phyloP scores from a whole-genome alignment of 2,797 vertebrate genomes.

The Enteromius radiatus region DNA sequence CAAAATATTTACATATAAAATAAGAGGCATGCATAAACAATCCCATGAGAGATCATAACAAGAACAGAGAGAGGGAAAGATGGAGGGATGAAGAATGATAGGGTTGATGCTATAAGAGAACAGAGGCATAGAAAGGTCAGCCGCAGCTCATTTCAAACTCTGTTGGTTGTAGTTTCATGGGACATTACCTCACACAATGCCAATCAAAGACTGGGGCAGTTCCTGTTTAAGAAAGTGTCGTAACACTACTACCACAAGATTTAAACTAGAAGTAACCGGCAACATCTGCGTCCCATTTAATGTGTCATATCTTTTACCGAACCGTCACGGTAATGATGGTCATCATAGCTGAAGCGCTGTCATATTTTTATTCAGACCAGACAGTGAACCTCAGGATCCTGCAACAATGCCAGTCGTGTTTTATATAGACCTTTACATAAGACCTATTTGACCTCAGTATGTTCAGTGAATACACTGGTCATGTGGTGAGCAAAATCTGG shows the following conservation, averaged over 20 bases:
- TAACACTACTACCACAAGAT: slow-evolving; percentile 37
- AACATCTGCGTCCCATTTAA: slow-evolving; percentile 51
- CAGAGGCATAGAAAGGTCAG: slow-evolving; percentile 1
- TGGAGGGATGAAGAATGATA: background rate
- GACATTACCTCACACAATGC: slow-evolving; percentile 40
- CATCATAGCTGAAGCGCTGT: slow-evolving; percentile 28
- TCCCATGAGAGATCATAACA: slow-evolving; percentile 45
- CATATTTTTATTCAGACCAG: slow-evolving; percentile 38
- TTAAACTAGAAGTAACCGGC: slow-evolving; percentile 24
- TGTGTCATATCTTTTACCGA: slow-evolving; percentile 26
- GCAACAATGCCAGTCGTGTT: slow-evolving; percentile 28
- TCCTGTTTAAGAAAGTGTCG: slow-evolving; percentile 28
- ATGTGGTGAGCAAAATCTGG: slow-evolving; percentile 10
- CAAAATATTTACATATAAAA: no score
- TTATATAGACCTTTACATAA: slow-evolving; percentile 25
- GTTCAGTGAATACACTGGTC: slow-evolving; percentile 19
- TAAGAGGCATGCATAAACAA: background rate
- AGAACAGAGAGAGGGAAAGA: slow-evolving; percentile 47
- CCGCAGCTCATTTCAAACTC: background rate
- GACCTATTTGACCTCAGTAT: slow-evolving; percentile 8
- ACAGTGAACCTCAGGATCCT: slow-evolving; percentile 38
- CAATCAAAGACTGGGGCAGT: slow-evolving; percentile 10
- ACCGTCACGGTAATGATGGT: slow-evolving; percentile 41
- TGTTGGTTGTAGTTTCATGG: slow-evolving; percentile 35
- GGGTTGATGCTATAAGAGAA: slow-evolving; percentile 23